phyloP scores from a whole-genome alignment of 2,113 vertebrate species.

The Tychaedon coryphoeus region DNA sequence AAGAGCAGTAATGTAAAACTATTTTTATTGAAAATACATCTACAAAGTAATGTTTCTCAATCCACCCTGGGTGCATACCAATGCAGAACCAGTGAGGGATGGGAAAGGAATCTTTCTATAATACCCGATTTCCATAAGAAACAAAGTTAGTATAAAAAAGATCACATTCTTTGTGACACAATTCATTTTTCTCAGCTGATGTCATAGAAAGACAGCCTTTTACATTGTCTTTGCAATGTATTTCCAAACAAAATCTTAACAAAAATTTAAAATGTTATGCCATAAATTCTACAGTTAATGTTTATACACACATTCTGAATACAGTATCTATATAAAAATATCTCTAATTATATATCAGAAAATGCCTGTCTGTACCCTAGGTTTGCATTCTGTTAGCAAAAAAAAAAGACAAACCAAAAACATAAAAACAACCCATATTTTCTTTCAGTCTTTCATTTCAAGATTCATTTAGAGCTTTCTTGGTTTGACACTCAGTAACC shows the following conservation, averaged over 20 bases:
- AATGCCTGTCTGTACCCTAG: slow-evolving; percentile 68
- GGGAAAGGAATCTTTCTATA: slow-evolving; percentile 60
- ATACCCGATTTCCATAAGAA: slow-evolving; percentile 72
- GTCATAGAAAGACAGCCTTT: slow-evolving; percentile 55
- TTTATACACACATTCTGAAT: slow-evolving; percentile 73
- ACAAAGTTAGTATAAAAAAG: slow-evolving; percentile 76
- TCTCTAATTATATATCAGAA: slow-evolving; percentile 71
- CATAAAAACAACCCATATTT: not conserved
- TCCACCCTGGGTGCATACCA: slow-evolving; percentile 50
- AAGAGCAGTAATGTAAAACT: slow-evolving; percentile 75
- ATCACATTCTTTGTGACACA: slow-evolving; percentile 56
- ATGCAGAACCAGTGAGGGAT: slow-evolving; percentile 55
- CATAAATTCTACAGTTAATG: slow-evolving; percentile 78
- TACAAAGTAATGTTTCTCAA: slow-evolving; percentile 77
- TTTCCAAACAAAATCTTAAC: slow-evolving; percentile 64
- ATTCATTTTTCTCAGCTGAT: slow-evolving; percentile 60
- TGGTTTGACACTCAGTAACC: not conserved
- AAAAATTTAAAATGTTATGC: slow-evolving; percentile 68
- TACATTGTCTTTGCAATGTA: slow-evolving; percentile 66
- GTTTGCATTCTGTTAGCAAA: slow-evolving; percentile 72
- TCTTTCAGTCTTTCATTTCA: slow-evolving; percentile 11
- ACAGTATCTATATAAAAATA: slow-evolving; percentile 76
- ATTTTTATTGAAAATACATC: slow-evolving; percentile 84
- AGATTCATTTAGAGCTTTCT: slow-evolving; percentile 52
- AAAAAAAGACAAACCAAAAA: slow-evolving; percentile 23